Evolutionary conservation across 35 echinoderm and acorn worm genomes (phyloP), one percentile per base, ranked within the genome.

Genomic region (Eucidaris tribuloides): DNA sequence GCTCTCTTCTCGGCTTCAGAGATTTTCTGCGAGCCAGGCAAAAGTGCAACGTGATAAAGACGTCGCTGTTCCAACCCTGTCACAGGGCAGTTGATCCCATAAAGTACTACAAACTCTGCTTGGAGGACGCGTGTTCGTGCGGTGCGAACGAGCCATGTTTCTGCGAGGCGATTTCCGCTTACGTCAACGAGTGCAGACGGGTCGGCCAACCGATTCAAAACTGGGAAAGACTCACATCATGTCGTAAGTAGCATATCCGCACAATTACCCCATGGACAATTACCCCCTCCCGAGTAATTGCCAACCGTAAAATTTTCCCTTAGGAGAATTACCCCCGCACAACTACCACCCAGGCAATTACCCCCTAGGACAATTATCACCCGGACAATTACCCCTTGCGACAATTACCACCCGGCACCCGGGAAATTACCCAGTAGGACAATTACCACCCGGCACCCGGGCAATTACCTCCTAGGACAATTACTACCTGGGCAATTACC

Each of bases 191-290:
- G 35, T 92, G 90, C 28, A 45, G 54, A 61, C 64, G 90, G 14
- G 71, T 83, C 23, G 55, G 79, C 3, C 39, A 78, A 22, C 7
- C 27, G 28, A 56, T 92, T 40, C 1, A 42, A 44, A 76, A 62
- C 34, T 92, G 84, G 78, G 65, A 50, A 23, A 56, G 23, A 4
- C 3, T 60, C 20, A 65, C 63, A 20, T 18, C 52, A 27, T 92
- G 90, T 48, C 48, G 90, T 92, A 87, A 92, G 84, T 84, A 58
- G 4, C 18, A n/a, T n/a, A n/a, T n/a, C n/a, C n/a, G n/a, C n/a
- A n/a, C n/a, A n/a, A n/a, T n/a, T n/a, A n/a, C n/a, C n/a, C n/a
- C n/a, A n/a, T n/a, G n/a, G n/a, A n/a, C n/a, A n/a, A n/a, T n/a
- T n/a, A n/a, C n/a, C n/a, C n/a, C n/a, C n/a, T n/a, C n/a, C n/a